Evolutionary conservation across 2,797 vertebrate genomes (phyloP).

Genomic region (Phataginus tricuspis): DNA sequence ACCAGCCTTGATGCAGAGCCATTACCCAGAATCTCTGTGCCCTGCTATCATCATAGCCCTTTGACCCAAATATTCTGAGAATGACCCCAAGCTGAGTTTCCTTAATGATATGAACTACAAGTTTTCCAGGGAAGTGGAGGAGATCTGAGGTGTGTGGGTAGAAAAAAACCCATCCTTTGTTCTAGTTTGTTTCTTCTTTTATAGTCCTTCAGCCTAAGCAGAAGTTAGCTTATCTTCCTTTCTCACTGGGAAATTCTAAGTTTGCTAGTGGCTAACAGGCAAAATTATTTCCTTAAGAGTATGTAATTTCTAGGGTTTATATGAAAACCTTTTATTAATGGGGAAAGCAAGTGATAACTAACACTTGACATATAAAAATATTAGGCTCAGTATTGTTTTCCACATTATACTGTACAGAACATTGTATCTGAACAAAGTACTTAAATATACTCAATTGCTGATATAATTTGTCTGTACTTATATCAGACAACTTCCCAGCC

Average conservation of each 20-base stretch:
- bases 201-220: background rate
- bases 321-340: background rate
- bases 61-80: background rate
- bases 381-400: background rate
- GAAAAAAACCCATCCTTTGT: background rate
- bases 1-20: background rate
- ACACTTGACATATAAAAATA: background rate
- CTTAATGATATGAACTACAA: background rate
- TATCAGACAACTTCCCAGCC: constrained; percentile 3
- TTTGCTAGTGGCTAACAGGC: background rate
- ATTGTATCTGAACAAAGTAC: background rate
- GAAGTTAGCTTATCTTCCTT: background rate
- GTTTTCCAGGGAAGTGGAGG: background rate
- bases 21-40: background rate
- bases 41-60: background rate
- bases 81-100: background rate
- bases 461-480: background rate
- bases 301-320: background rate
- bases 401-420: background rate
- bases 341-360: background rate
- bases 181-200: background rate
- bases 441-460: background rate
- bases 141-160: background rate
- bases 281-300: background rate
- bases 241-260: background rate